Evolutionary conservation across 1,140 invertebrate genomes (phyloP).

Genomic region (Penaeus indicus): DNA sequence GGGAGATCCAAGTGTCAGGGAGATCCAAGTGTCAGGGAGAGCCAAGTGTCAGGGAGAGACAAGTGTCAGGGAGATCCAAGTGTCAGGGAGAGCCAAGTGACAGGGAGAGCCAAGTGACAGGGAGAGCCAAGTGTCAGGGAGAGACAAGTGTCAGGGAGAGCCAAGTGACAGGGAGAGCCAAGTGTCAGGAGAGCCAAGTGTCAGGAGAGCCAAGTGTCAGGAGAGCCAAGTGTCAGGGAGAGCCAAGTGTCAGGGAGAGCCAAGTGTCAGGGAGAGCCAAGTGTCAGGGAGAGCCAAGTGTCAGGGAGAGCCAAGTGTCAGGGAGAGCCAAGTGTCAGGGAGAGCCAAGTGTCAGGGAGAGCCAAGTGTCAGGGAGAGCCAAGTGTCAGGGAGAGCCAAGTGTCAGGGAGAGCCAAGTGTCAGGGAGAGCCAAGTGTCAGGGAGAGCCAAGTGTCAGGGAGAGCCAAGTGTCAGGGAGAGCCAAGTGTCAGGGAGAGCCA

Average conservation of each 20-base stretch:
- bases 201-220: background rate
- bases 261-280: no score
- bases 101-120: background rate
- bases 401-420: no score
- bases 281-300: background rate
- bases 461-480: background rate
- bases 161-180: background rate
- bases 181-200: no score
- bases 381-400: background rate
- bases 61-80: constrained; percentile 1
- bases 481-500: constrained; percentile 5
- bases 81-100: background rate
- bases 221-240: no score
- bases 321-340: background rate
- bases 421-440: background rate
- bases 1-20: background rate
- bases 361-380: no score
- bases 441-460: no score
- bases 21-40: constrained; percentile 19
- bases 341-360: constrained; percentile 19
- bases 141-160: constrained; percentile 6
- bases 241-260: background rate
- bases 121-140: background rate
- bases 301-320: no score
- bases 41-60: no score